Percentiles rank a stretch among this genome's conserved stretches.
Evolutionary conservation across 2,888 invertebrate genomes (phyloP).

Genomic region (Rhynchonema sp.): DNA sequence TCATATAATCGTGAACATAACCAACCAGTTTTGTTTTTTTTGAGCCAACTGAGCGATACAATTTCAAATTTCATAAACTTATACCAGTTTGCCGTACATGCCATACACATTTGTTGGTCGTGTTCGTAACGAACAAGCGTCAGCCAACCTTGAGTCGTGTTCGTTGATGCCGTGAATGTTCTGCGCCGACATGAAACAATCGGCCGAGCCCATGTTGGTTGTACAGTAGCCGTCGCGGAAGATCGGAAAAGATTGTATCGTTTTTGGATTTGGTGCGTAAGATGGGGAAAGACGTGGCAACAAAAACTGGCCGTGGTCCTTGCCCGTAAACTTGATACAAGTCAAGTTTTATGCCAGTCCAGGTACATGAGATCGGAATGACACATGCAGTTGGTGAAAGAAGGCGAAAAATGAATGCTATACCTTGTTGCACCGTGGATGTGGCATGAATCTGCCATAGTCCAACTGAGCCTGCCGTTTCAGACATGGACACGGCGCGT

Average conservation of each 20-base stretch:
- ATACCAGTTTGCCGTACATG: too few species aligned
- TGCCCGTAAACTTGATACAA: too few species aligned
- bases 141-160: background rate
- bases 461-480: constrained; percentile 67
- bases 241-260: background rate
- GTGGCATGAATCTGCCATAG: constrained; percentile 65
- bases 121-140: too few species aligned
- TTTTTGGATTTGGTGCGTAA: too few species aligned
- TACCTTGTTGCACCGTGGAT: constrained; percentile 4
- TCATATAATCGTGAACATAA: too few species aligned
- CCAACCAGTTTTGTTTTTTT: too few species aligned
- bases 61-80: too few species aligned
- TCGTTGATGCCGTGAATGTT: constrained; percentile 1
- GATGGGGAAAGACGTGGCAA: too few species aligned
- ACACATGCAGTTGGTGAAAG: background rate
- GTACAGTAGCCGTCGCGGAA: constrained; percentile 38
- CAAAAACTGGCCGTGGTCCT: too few species aligned
- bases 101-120: too few species aligned
- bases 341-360: background rate
- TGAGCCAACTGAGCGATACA: too few species aligned
- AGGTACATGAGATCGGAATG: background rate
- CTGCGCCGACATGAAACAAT: constrained; percentile 40
- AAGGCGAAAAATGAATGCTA: background rate
- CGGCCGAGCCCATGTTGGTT: constrained; percentile 64
- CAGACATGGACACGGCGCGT: constrained; percentile 47